These are phyloP conservation scores for Puma concolor DNA, from an alignment of 2,113 vertebrate genomes.

Conservation along the genomic window DNA sequence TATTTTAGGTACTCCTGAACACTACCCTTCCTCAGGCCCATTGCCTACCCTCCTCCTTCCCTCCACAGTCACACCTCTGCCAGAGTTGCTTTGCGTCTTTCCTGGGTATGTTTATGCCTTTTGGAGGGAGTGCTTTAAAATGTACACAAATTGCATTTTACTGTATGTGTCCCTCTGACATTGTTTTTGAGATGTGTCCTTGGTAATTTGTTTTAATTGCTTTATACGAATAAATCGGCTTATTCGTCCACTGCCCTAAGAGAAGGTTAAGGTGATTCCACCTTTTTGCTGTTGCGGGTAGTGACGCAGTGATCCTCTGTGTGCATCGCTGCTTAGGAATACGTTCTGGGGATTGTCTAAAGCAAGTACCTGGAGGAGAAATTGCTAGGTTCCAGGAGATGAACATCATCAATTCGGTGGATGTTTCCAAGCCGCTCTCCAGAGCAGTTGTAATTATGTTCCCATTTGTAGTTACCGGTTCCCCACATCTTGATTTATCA, in stretches of 20 bases:
- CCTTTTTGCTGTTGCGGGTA: neutral
- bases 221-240: neutral
- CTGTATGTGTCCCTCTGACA: neutral
- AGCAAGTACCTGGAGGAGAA: neutral
- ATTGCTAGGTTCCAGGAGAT: neutral
- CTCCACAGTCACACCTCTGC: neutral
- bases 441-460: neutral
- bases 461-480: neutral
- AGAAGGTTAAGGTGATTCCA: neutral
- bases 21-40: rapidly evolving
- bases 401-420: neutral
- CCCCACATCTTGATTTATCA: neutral
- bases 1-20: neutral
- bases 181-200: neutral
- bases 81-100: neutral
- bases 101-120: neutral
- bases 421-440: neutral
- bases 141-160: neutral
- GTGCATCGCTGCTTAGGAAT: neutral
- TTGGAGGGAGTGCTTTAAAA: neutral
- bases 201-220: neutral
- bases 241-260: neutral
- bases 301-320: neutral
- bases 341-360: neutral
- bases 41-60: neutral